Evolutionary conservation across 2,888 invertebrate species (phyloP).

Genomic region (Protophormia terraenovae): DNA sequence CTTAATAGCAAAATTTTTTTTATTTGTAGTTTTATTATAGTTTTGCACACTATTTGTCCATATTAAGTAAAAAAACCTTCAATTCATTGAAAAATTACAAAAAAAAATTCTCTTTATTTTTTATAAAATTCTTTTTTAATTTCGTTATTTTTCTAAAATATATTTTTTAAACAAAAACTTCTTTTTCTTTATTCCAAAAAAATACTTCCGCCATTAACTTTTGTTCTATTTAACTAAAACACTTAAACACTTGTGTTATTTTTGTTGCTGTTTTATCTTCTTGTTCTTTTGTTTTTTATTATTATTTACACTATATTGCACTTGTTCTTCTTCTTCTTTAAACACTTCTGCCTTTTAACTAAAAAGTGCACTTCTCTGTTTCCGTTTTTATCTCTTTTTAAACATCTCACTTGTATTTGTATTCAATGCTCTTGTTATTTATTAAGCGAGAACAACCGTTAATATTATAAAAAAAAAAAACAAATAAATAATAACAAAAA

Average conservation of each 20-base stretch:
- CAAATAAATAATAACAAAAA: too few species aligned
- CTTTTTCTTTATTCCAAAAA: too few species aligned
- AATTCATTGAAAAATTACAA: too few species aligned
- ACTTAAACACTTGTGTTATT: constrained; percentile 7
- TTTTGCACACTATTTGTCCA: too few species aligned
- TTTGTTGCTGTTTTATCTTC: constrained; percentile 22
- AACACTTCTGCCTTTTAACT: not conserved
- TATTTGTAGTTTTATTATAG: not conserved
- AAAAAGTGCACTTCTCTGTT: constrained; percentile 62
- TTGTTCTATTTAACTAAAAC: constrained; percentile 10
- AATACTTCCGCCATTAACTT: constrained; percentile 33
- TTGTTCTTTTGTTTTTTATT: constrained; percentile 29
- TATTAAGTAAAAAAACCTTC: too few species aligned
- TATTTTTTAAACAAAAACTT: constrained; percentile 4
- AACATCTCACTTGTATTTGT: not conserved
- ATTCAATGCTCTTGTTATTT: not conserved
- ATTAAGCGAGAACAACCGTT: constrained; percentile 47
- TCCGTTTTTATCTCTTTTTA: constrained; percentile 62
- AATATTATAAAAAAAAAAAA: constrained; percentile 22
- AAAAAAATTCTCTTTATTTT: too few species aligned
- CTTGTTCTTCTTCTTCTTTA: constrained; percentile 49
- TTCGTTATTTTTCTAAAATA: constrained; percentile 22
- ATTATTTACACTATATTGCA: constrained; percentile 37
- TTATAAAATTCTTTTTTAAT: not conserved
- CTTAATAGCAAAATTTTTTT: not conserved